These are phyloP conservation scores for Cryptoblepharus egeriae DNA, from an alignment of 2,797 vertebrate genomes.

Conservation along the genomic window DNA sequence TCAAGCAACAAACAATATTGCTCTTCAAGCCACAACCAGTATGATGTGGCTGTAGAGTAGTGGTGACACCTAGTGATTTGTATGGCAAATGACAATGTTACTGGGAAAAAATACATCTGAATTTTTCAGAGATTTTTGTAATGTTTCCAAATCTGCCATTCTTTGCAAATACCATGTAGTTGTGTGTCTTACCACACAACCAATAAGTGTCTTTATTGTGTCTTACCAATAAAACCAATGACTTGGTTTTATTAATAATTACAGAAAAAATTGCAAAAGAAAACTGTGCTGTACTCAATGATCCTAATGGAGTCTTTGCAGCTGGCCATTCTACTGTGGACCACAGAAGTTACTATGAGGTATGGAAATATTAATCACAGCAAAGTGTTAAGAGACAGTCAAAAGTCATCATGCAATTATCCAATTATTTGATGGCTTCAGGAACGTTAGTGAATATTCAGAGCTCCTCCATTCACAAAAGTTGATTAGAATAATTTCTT, in stretches of 20 bases:
- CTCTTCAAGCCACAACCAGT: rapidly evolving
- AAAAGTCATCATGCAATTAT: not conserved
- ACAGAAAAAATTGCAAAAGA: constrained; percentile 77
- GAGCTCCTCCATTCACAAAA: not conserved
- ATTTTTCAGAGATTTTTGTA: not conserved
- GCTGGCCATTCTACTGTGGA: constrained; percentile 77
- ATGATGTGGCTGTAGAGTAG: not conserved
- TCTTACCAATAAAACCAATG: too few species aligned
- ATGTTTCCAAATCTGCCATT: not conserved
- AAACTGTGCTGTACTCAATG: constrained; percentile 65
- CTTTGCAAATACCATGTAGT: not conserved
- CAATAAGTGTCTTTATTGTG: too few species aligned
- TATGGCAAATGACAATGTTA: not conserved
- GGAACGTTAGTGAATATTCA: not conserved
- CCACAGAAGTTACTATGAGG: constrained; percentile 50
- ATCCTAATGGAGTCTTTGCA: constrained; percentile 40
- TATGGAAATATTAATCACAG: not conserved
- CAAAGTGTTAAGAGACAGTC: not conserved
- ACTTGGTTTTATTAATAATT: constrained; percentile 19
- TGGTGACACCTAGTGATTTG: not conserved
- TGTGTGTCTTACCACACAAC: too few species aligned
- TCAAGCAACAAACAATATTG: not conserved
- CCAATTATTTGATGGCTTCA: not conserved
- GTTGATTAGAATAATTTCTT: too few species aligned
- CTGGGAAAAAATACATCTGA: not conserved